Percentiles rank a stretch among this genome's conserved stretches.
Evolutionary conservation across 2,113 vertebrate genomes (phyloP).

Genomic region (Dasyornis broadbenti): DNA sequence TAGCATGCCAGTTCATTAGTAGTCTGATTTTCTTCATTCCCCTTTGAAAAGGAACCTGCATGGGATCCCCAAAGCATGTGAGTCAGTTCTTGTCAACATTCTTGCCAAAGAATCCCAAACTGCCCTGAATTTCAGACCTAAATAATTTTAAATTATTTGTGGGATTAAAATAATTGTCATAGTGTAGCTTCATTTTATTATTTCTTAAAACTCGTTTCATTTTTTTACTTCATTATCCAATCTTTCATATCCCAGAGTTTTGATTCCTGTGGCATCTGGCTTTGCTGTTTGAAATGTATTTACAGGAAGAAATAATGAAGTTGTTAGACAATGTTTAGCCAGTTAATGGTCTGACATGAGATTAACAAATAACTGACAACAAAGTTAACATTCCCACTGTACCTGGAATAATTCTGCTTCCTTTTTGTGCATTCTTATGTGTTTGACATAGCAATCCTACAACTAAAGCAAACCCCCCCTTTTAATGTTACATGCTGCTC

Average conservation of each 20-base stretch:
- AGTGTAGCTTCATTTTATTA: neutral
- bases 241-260: slow-evolving; percentile 40
- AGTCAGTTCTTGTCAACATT: slow-evolving; percentile 76
- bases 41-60: slow-evolving; percentile 62
- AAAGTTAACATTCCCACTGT: neutral
- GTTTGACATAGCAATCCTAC: neutral
- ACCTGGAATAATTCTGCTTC: slow-evolving; percentile 40
- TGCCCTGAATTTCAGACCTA: neutral
- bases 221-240: slow-evolving; percentile 21
- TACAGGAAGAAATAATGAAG: slow-evolving; percentile 28
- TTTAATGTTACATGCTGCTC: neutral
- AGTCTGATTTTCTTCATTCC: slow-evolving; percentile 44
- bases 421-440: slow-evolving; percentile 4
- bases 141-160: slow-evolving; percentile 14
- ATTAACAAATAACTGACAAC: neutral
- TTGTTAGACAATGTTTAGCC: slow-evolving; percentile 14
- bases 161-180: neutral
- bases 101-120: slow-evolving; percentile 28
- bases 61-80: slow-evolving; percentile 71
- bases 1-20: slow-evolving; percentile 69
- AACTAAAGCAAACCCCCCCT: neutral
- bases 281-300: slow-evolving; percentile 49
- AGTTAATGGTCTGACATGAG: neutral
- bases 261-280: slow-evolving; percentile 55
- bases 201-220: neutral